phyloP scores from a whole-genome alignment of 2,113 vertebrate genomes.

The Xenopus laevis region DNA sequence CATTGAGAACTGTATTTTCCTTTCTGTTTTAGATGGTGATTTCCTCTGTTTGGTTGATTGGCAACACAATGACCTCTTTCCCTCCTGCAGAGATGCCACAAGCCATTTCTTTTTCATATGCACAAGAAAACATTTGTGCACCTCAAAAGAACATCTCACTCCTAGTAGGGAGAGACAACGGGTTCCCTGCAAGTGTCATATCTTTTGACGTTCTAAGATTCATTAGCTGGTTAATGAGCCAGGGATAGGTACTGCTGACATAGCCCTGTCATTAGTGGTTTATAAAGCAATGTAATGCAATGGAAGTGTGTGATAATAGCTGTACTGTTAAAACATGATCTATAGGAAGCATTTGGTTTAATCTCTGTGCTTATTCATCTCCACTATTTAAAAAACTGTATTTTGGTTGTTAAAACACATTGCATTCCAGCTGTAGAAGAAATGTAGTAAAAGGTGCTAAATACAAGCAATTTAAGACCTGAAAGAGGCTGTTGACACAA shows the following conservation, averaged over 20 bases:
- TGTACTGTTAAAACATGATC: not conserved
- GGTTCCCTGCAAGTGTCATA: constrained; percentile 3
- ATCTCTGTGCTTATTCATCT: too few species aligned
- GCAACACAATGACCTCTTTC: constrained; percentile 1
- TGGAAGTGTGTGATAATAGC: not conserved
- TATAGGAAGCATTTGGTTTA: too few species aligned
- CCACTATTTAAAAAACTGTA: too few species aligned
- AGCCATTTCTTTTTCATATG: not conserved
- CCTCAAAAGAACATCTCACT: not conserved
- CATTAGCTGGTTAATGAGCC: constrained; percentile 24
- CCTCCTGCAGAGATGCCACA: not conserved
- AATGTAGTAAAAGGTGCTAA: too few species aligned
- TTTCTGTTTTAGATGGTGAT: too few species aligned
- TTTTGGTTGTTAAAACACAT: too few species aligned
- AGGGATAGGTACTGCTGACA: constrained; percentile 8
- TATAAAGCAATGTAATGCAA: constrained; percentile 8
- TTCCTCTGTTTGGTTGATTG: not conserved
- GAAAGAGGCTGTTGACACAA: too few species aligned
- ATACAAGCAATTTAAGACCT: not conserved
- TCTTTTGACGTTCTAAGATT: constrained; percentile 21
- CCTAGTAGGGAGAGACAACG: constrained; percentile 10
- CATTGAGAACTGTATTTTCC: too few species aligned
- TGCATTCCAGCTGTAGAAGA: not conserved
- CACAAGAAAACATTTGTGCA: not conserved
- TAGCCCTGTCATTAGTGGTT: not conserved